These are phyloP conservation scores for Pedetes capensis DNA, from an alignment of 2,113 vertebrate species.

Conservation along the genomic window DNA sequence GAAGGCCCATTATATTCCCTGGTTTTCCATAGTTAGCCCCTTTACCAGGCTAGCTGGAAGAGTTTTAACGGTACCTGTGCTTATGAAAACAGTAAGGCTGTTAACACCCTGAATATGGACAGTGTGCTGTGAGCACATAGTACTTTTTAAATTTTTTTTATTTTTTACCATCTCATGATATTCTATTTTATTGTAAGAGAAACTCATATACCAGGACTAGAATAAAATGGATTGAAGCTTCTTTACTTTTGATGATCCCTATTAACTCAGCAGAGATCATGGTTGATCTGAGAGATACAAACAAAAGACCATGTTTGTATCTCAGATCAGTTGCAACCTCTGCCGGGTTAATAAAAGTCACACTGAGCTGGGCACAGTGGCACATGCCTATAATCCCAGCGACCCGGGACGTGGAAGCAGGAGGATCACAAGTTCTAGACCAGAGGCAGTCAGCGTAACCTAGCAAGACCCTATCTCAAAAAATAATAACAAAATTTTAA, in stretches of 20 bases:
- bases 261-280: no score
- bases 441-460: no score
- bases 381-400: no score
- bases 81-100: neutral
- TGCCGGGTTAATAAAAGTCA: no score
- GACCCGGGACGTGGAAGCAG: no score
- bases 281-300: no score
- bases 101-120: neutral
- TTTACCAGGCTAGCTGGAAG: neutral
- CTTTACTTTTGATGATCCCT: slow-evolving; percentile 12
- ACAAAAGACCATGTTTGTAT: no score
- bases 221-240: neutral
- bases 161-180: neutral
- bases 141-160: neutral
- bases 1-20: neutral
- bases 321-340: no score
- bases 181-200: neutral
- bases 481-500: no score
- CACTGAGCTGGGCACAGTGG: no score
- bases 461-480: no score
- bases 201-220: neutral
- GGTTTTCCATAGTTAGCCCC: neutral
- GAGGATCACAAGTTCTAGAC: no score
- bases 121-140: neutral
- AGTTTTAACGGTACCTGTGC: neutral